Evolutionary conservation across 2,888 invertebrate species (phyloP).

Genomic region (Biston betularia): DNA sequence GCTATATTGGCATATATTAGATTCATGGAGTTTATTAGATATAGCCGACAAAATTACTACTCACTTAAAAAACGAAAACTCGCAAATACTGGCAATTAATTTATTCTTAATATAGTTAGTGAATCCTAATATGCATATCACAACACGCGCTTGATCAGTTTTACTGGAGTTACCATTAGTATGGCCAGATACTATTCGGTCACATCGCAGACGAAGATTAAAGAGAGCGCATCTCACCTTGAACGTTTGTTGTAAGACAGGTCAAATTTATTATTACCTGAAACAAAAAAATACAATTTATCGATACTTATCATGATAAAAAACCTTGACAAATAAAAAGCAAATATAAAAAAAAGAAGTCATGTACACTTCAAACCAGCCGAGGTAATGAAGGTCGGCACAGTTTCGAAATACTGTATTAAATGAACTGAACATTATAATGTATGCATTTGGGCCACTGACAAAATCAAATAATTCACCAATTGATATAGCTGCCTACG

Average conservation of each 20-base stretch:
- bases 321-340: slow-evolving; percentile 47
- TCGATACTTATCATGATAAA: slow-evolving; percentile 40
- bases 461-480: slow-evolving; percentile 58
- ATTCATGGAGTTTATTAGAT: no score
- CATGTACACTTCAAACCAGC: slow-evolving; percentile 58
- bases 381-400: slow-evolving; percentile 70
- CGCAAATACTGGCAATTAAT: no score
- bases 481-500: slow-evolving; percentile 29
- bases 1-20: no score
- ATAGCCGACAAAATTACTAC: no score
- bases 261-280: slow-evolving; percentile 68
- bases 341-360: slow-evolving; percentile 56
- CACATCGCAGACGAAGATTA: background rate
- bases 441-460: slow-evolving; percentile 75
- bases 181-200: background rate
- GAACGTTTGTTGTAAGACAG: slow-evolving; percentile 56
- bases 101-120: no score
- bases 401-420: slow-evolving; percentile 73
- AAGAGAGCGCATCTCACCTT: slow-evolving; percentile 64
- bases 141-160: no score
- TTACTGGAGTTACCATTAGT: background rate
- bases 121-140: no score
- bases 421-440: slow-evolving; percentile 67
- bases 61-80: no score
- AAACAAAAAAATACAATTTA: slow-evolving; percentile 61